Conservation (phyloP, 30 jellyfish, hydroid and myxozoan species). For the Clytia hemisphaerica region DNA sequence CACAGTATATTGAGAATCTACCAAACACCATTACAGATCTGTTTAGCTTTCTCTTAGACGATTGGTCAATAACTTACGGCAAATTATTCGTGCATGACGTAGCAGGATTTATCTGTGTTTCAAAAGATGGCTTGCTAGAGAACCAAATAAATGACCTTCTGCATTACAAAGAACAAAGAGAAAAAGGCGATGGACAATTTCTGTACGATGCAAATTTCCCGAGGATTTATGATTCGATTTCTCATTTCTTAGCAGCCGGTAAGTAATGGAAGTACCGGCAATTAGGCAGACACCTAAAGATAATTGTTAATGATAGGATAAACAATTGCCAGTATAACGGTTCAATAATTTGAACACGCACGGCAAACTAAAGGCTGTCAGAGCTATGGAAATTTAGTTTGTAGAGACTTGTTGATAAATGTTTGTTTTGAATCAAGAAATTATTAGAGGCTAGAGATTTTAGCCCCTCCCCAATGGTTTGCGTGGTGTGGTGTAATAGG, state of each 20-base stretch:
- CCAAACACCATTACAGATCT: not conserved
- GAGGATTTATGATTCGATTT: not conserved
- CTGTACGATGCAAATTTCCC: not conserved
- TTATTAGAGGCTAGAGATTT: no score
- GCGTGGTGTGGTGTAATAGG: no score
- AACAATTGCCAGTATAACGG: no score
- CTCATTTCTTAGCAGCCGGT: not conserved
- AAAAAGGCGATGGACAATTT: not conserved
- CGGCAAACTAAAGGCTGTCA: no score
- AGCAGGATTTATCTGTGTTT: slow-evolving; percentile 1
- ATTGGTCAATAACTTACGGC: not conserved
- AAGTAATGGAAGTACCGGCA: no score
- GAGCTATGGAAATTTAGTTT: no score
- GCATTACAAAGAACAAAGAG: not conserved
- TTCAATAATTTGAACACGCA: no score
- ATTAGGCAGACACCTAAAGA: no score
- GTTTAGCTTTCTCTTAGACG: not conserved
- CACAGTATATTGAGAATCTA: not conserved
- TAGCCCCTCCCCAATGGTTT: no score
- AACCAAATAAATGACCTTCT: not conserved
- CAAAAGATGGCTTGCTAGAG: slow-evolving; percentile 2
- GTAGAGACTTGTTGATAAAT: no score
- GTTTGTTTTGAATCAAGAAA: no score
- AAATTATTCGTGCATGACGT: not conserved
- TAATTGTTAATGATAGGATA: no score